phyloP scores from a whole-genome alignment of 2,888 invertebrate species.

The Acleris sparsana region DNA sequence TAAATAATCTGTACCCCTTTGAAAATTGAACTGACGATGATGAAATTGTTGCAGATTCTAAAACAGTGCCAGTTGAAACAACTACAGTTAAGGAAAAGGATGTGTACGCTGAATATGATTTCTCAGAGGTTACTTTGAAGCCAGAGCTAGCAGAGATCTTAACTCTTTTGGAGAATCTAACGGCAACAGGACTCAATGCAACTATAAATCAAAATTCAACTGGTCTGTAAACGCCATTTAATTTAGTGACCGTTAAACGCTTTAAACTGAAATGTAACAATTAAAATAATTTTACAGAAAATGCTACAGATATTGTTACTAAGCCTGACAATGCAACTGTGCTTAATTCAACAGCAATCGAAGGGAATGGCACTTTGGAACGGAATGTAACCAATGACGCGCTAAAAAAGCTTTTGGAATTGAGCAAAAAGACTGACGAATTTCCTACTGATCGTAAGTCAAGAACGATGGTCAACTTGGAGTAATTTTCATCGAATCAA shows the following conservation, averaged over 20 bases:
- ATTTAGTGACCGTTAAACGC: background rate
- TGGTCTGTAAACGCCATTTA: slow-evolving; percentile 14
- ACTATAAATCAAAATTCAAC: background rate
- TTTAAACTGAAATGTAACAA: background rate
- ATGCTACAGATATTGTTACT: background rate
- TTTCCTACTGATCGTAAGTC: slow-evolving; percentile 71
- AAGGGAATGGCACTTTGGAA: background rate
- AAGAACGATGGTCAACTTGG: slow-evolving; percentile 1
- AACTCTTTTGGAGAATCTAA: slow-evolving; percentile 13
- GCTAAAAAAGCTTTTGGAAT: slow-evolving; percentile 20
- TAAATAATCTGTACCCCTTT: slow-evolving; percentile 18
- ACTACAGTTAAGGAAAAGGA: slow-evolving; percentile 48
- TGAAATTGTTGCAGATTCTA: slow-evolving; percentile 59
- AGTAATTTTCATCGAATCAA: background rate
- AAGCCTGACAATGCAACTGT: background rate
- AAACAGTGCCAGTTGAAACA: slow-evolving; percentile 41
- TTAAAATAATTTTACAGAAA: slow-evolving; percentile 15
- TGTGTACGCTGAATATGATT: slow-evolving; percentile 58
- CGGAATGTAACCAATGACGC: slow-evolving; percentile 14
- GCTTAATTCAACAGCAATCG: background rate
- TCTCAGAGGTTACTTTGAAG: slow-evolving; percentile 45
- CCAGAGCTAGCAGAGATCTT: slow-evolving; percentile 31
- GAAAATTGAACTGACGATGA: slow-evolving; percentile 13
- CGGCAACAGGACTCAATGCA: background rate
- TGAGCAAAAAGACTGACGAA: slow-evolving; percentile 49